Conservation (phyloP, 2,113 vertebrate genomes). For the Dolichallabes microphthalmus region DNA sequence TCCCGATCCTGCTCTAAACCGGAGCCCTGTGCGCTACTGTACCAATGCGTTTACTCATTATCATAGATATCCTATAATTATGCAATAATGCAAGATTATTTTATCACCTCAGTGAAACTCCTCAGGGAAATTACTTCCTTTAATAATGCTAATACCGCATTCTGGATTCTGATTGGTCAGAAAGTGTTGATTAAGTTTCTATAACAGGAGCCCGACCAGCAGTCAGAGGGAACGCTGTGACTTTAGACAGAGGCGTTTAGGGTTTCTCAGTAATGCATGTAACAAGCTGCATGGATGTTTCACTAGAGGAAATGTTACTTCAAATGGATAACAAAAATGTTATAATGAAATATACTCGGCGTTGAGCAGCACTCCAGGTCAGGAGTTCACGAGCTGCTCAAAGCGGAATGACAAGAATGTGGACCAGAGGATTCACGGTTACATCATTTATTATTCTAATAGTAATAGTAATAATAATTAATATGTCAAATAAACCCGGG, state of each 20-base stretch:
- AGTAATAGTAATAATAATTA: not conserved
- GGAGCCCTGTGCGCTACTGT: not conserved
- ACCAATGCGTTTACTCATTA: not conserved
- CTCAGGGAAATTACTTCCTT: conserved; percentile 4
- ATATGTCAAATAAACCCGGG: not conserved
- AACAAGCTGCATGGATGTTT: not conserved
- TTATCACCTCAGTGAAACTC: not conserved
- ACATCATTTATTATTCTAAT: not conserved
- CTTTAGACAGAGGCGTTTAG: not conserved
- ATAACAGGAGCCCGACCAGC: not conserved
- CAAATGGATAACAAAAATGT: not conserved
- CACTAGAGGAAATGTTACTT: not conserved
- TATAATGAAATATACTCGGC: too few relatives aligned
- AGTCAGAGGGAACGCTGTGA: too few relatives aligned
- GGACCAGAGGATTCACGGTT: not conserved
- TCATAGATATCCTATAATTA: not conserved
- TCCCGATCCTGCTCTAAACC: not conserved
- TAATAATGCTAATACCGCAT: not conserved
- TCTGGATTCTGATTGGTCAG: not conserved
- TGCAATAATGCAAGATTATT: not conserved
- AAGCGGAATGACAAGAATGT: not conserved
- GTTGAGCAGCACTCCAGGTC: not conserved
- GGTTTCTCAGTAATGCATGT: not conserved
- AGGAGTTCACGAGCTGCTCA: not conserved
- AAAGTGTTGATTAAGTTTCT: conserved; percentile 3